Base-by-base conservation (phyloP, 2,888 invertebrate species). In the Hydropsyche betteni region DNA sequence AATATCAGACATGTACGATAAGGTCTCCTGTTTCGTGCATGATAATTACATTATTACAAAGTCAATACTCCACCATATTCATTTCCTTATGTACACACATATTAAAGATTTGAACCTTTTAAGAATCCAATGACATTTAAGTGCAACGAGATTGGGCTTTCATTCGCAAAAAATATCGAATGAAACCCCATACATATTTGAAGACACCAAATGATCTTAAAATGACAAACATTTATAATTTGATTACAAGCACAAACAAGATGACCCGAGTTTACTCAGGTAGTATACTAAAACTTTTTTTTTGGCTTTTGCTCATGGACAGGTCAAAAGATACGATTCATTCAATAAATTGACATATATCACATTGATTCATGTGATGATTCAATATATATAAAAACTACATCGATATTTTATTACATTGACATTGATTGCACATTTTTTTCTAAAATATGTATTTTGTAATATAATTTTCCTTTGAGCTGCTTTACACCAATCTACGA, bases 311-410 rank as follows among this genome's bases (percentile, higher is more conserved):
- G 44, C 44, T 44, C 44, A 44, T 44, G 44, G 44, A 44, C 44
- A 44, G 44, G 44, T 44, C 44, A 44, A 44, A 44, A 44, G 44
- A 44, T 44, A 44, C 44, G 44, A 44, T 8, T 44, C 44, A 14
- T 55, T 55, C 14, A 55, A 36, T 64, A 64, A 64, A 64, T 64
- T 64, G 64, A 64, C 64, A 64, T 34, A 64, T 8, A 64, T 64
- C 64, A 64, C 64, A 64, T 34, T 64, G 12, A 64, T 34, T 12
- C 12, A 34, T 64, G 33, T 34, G 44, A 64, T 2, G 12, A 36
- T 12, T 33, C 64, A 64, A n/a, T n/a, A 64, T 64, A 64, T 64
- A 64, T 64, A 64, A 64, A 64, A 64, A 64, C 64, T 64, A 64
- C 64, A 64, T 36, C 64, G 36, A 64, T 64, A 64, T 36, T 64